Evolutionary conservation across 2,113 vertebrate species (phyloP).

Genomic region (Prunella himalayana): DNA sequence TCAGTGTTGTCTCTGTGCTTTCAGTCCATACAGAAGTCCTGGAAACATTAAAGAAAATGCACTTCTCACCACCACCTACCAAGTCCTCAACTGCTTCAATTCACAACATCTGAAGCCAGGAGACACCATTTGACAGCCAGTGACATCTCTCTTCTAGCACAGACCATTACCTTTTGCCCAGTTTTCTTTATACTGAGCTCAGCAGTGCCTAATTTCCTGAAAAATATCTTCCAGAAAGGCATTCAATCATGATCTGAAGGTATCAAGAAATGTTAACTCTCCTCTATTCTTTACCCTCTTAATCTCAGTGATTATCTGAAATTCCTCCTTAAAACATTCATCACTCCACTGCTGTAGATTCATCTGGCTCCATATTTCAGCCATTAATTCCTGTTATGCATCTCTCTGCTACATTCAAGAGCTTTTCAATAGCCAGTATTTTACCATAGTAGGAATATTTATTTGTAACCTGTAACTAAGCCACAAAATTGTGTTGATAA

Average conservation of each 20-base stretch:
- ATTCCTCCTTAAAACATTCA: background rate
- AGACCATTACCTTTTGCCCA: background rate
- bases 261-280: background rate
- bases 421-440: background rate
- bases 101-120: background rate
- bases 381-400: background rate
- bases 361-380: background rate
- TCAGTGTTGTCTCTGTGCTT: background rate
- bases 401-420: background rate
- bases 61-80: background rate
- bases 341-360: background rate
- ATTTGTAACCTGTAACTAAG: background rate
- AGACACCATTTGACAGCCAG: background rate
- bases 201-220: background rate
- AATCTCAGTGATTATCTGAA: background rate
- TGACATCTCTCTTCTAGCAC: background rate
- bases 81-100: background rate
- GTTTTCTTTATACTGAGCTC: background rate
- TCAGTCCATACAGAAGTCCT: background rate
- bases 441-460: background rate
- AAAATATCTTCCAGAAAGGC: background rate
- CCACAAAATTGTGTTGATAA: background rate
- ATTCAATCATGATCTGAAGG: background rate
- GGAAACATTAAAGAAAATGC: background rate
- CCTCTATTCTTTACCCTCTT: background rate